Base-by-base conservation (phyloP, 2,113 vertebrate genomes). In the Promerops cafer region DNA sequence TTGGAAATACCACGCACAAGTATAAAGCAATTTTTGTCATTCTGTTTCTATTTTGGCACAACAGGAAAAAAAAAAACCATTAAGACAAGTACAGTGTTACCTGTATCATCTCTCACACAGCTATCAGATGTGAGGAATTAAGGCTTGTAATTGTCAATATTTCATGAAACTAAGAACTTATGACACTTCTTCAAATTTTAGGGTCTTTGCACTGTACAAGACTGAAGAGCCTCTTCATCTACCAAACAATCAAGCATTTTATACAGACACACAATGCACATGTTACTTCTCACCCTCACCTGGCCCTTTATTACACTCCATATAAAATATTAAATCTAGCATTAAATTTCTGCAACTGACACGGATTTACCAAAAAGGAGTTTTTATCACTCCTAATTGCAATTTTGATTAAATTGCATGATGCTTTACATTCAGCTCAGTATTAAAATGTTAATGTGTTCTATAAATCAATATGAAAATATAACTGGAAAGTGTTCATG, bases 271-370 rank as follows among this genome's bases (percentile, higher is more conserved):
- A 94, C 63, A 93, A 84, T 59, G 75, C 75, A 93, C 37, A 72
- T 30, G 42, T 84, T 86, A 87, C 72, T 94, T 59, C 83, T 87
- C 90, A 97, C 40, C 80, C 83, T 95, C 90, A 95, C 59, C 70
- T 92, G n/a, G 26, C 56, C 54, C 80, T 96, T 97, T 92, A 93
- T 82, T 94, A 94, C 74, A 89, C 74, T 95, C 75, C 76, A 72
- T 80, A 86, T 63, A 83, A 96, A 96, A 93, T 89, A 70, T 92
- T 96, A 94, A 90, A 90, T 87, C 64, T 89, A 96, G 68, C 59
- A 85, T 94, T 91, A 94, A 79, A 90, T 76, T 89, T 63, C 65
- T 63, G 52, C 79, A 96, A 60, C 80, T 89, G 63, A 71, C 79
- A 97, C 39, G 35, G 76, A 87, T 84, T 88, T 83, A 85, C 53